Evolutionary conservation across 2,797 vertebrate genomes (phyloP).

Genomic region (Tiaroga cobitis): DNA sequence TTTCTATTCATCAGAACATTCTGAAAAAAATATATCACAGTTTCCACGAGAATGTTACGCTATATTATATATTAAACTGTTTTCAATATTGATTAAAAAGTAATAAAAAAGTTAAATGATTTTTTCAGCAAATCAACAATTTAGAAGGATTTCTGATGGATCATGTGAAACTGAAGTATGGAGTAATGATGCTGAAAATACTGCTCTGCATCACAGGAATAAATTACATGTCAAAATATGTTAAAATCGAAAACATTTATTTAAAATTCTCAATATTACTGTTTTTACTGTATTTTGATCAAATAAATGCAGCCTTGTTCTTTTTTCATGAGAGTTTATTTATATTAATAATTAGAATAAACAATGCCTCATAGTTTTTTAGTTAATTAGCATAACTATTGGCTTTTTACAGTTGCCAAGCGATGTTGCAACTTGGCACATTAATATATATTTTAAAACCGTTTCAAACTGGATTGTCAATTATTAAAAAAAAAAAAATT

Average conservation of each 20-base stretch:
- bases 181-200: neutral
- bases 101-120: neutral
- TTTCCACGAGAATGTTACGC: neutral
- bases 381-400: neutral
- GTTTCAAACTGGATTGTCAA: neutral
- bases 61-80: neutral
- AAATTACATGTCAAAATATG: neutral
- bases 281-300: neutral
- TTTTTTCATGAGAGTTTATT: neutral
- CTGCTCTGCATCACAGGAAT: neutral
- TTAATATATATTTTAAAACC: neutral
- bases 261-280: neutral
- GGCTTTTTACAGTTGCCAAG: neutral
- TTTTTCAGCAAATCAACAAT: neutral
- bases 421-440: neutral
- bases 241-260: neutral
- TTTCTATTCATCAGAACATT: neutral
- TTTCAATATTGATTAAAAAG: neutral
- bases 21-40: neutral
- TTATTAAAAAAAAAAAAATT: too few relatives aligned
- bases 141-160: neutral
- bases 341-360: neutral
- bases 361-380: neutral
- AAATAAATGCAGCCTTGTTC: neutral
- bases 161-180: neutral